Conservation (phyloP, 1,140 invertebrate genomes). For the Xylocopa sonorina region DNA sequence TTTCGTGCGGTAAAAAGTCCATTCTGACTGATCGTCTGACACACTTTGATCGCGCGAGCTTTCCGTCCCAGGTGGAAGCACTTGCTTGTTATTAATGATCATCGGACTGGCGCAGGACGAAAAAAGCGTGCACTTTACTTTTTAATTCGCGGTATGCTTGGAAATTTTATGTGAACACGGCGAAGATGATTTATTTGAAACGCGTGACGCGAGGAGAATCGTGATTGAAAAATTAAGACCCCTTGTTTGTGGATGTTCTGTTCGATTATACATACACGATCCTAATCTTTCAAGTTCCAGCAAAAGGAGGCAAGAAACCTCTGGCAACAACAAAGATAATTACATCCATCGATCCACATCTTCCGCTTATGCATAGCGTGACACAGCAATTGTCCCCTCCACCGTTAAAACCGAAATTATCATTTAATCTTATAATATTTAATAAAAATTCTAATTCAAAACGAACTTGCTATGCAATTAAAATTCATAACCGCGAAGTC, state of each 20-base stretch:
- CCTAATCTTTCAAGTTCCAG: too few relatives aligned
- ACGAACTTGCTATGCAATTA: too few relatives aligned
- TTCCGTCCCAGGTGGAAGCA: not conserved
- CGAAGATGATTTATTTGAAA: not conserved
- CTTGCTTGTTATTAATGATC: slow-evolving; percentile 32
- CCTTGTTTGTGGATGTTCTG: not conserved
- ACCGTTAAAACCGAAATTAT: too few relatives aligned
- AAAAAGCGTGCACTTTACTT: not conserved
- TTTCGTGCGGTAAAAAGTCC: slow-evolving; percentile 9
- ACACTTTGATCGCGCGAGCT: slow-evolving; percentile 27
- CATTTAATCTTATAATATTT: too few relatives aligned
- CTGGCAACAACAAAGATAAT: too few relatives aligned
- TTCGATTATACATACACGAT: too few relatives aligned
- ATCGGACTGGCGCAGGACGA: not conserved
- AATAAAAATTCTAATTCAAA: too few relatives aligned
- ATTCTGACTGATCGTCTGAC: slow-evolving; percentile 19
- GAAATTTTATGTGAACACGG: not conserved
- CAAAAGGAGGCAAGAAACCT: too few relatives aligned
- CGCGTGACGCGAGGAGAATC: not conserved
- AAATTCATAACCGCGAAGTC: not conserved
- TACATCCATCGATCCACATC: too few relatives aligned
- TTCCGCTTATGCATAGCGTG: too few relatives aligned
- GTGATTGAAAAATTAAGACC: slow-evolving; percentile 3
- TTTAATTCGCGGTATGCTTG: slow-evolving; percentile 3
- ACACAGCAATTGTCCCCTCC: too few relatives aligned